A percentile compares a stretch with the other conserved stretches of the same genome.
phyloP scores from a whole-genome alignment of 2,797 vertebrate species.

The Tinamus major region DNA sequence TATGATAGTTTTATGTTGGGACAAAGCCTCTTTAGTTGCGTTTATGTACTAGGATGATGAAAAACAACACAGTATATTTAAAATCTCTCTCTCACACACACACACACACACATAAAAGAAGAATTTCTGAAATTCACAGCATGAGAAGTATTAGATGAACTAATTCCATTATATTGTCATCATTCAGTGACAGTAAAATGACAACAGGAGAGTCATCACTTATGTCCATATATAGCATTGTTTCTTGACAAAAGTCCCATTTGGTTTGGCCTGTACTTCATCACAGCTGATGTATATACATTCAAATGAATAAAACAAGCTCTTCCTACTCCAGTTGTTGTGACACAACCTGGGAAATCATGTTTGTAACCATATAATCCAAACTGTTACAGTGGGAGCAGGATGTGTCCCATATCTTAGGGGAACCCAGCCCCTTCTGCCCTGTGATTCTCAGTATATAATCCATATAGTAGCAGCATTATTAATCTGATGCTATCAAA shows the following conservation, averaged over 20 bases:
- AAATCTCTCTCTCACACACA: not conserved
- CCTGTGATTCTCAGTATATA: not conserved
- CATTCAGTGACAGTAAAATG: not conserved
- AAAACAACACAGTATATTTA: not conserved
- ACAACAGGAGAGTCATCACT: not conserved
- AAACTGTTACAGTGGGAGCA: not conserved
- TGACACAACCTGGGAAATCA: not conserved
- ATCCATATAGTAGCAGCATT: too few relatives aligned
- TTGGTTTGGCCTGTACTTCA: not conserved
- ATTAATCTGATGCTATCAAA: not conserved
- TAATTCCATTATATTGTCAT: not conserved
- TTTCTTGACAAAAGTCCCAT: not conserved
- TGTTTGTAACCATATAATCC: not conserved
- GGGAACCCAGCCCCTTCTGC: not conserved
- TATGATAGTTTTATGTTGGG: not conserved
- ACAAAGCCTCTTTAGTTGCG: not conserved
- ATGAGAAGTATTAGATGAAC: not conserved
- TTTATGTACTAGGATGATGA: not conserved
- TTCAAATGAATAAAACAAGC: not conserved
- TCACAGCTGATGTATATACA: not conserved
- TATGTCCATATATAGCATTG: rapidly evolving
- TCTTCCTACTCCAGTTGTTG: not conserved
- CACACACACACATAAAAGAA: not conserved
- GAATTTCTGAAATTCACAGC: not conserved
- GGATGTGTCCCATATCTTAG: rapidly evolving